Evolutionary conservation across 2,113 vertebrate genomes (phyloP).

Genomic region (Melanerpes formicivorus): DNA sequence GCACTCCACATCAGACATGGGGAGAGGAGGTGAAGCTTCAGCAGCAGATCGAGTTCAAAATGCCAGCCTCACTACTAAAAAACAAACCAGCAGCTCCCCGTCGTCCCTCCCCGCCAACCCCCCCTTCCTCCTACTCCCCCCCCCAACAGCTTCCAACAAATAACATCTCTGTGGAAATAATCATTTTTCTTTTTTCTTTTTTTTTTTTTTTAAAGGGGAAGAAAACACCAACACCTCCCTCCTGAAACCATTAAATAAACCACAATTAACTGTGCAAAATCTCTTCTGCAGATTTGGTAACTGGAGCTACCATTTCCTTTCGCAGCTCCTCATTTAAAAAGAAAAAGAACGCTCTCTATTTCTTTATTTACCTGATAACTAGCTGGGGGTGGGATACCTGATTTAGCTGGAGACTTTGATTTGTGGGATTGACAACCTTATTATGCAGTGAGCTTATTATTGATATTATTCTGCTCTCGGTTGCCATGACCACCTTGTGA

Average conservation of each 20-base stretch:
- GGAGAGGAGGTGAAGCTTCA: conserved; percentile 43
- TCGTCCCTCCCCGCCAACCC: background rate
- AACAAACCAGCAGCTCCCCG: background rate
- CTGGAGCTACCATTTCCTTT: conserved; percentile 17
- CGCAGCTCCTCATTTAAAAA: conserved; percentile 36
- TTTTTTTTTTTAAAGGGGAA: background rate
- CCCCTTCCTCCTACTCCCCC: too few species aligned
- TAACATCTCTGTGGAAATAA: background rate
- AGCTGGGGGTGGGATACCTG: conserved; percentile 84
- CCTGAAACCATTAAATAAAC: background rate
- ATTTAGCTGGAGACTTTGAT: conserved; percentile 88
- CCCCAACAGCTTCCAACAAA: background rate
- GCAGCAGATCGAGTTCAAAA: conserved; percentile 25
- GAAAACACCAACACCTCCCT: background rate
- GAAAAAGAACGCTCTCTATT: conserved; percentile 51
- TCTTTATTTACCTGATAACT: conserved; percentile 74
- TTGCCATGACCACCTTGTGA: conserved; percentile 99
- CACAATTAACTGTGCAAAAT: background rate
- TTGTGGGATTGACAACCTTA: conserved; percentile 99
- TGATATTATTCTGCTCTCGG: conserved; percentile 98
- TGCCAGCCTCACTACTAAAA: conserved; percentile 36
- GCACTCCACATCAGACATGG: conserved; percentile 69
- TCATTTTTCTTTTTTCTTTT: background rate
- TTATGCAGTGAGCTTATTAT: conserved; percentile 99
- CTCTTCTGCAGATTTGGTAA: background rate